phyloP scores from a whole-genome alignment of 2,113 vertebrate species.

The Campylomormyrus numenius region DNA sequence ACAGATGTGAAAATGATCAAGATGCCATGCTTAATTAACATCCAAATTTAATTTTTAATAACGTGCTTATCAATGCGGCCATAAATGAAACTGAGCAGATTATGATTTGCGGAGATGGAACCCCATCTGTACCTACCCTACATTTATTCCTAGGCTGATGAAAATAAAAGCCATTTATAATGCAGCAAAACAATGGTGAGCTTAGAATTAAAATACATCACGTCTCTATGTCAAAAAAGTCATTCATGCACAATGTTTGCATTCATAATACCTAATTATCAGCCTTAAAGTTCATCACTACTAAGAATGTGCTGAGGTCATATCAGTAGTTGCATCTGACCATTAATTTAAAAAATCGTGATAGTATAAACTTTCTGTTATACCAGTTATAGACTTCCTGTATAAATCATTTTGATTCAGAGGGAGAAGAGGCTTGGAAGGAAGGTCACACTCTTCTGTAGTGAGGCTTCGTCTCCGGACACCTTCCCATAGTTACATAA shows the following conservation, averaged over 20 bases:
- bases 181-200: not conserved
- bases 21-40: slow-evolving; percentile 55
- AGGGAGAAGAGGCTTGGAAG: not conserved
- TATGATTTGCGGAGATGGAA: slow-evolving; percentile 39
- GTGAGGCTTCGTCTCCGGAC: not conserved
- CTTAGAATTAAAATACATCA: slow-evolving; percentile 1
- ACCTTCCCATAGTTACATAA: not conserved
- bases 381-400: not conserved
- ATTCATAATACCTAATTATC: not conserved
- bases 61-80: slow-evolving; percentile 51
- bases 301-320: not conserved
- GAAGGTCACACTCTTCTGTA: not conserved
- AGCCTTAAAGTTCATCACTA: not conserved
- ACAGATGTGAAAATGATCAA: slow-evolving; percentile 47
- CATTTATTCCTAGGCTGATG: not conserved
- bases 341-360: not conserved
- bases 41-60: slow-evolving; percentile 52
- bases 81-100: slow-evolving; percentile 45
- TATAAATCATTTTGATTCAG: not conserved
- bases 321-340: not conserved
- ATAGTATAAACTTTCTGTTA: not conserved
- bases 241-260: not conserved
- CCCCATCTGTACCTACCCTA: not conserved
- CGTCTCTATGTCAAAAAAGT: not conserved
- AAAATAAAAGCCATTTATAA: not conserved